These are phyloP conservation scores for Escarpia spicata DNA, from an alignment of 2,888 invertebrate genomes.

Conservation along the genomic window DNA sequence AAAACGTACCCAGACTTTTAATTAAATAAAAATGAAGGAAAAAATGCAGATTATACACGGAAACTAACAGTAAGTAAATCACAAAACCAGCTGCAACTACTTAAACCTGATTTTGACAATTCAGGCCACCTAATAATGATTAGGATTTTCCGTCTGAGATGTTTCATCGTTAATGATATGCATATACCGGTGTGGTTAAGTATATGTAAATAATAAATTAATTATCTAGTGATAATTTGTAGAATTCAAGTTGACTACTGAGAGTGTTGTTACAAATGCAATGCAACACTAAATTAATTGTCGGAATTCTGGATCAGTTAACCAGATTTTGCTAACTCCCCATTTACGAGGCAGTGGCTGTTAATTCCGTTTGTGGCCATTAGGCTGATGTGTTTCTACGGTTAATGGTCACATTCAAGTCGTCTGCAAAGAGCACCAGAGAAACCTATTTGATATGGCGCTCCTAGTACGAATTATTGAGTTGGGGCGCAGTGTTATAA, in stretches of 20 bases:
- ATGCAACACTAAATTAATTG: not conserved
- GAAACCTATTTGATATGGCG: not conserved
- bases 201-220: too few relatives aligned
- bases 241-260: not conserved
- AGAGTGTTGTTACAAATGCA: not conserved
- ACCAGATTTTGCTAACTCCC: not conserved
- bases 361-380: not conserved
- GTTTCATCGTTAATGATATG: too few relatives aligned
- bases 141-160: too few relatives aligned
- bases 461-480: conserved; percentile 6
- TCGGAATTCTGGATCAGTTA: not conserved
- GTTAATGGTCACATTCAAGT: not conserved
- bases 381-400: conserved; percentile 6
- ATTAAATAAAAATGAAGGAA: too few relatives aligned
- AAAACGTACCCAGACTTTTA: too few relatives aligned
- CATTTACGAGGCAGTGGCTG: not conserved
- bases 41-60: too few relatives aligned
- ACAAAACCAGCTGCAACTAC: too few relatives aligned
- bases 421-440: not conserved
- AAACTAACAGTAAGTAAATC: too few relatives aligned
- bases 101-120: too few relatives aligned
- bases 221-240: too few relatives aligned
- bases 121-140: too few relatives aligned
- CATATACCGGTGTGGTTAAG: too few relatives aligned
- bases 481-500: not conserved